Evolutionary conservation across 1,140 invertebrate species (phyloP).

Genomic region (Panagrolaimus sp.): DNA sequence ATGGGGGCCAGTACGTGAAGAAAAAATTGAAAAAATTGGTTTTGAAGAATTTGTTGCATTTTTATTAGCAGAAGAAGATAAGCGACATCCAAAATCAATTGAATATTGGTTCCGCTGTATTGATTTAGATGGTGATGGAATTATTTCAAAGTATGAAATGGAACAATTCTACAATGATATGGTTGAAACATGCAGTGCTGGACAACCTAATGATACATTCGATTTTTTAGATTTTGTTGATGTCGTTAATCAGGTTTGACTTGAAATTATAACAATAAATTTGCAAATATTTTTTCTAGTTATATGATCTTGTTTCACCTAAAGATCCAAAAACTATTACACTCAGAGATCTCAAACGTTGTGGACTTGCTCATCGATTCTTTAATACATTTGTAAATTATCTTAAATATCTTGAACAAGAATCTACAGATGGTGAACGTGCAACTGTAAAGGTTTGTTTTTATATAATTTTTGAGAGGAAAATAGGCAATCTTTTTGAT

Average conservation of each 20-base stretch:
- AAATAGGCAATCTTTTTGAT: no score
- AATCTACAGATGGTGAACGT: slow-evolving; percentile 89
- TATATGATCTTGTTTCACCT: slow-evolving; percentile 70
- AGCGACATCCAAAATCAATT: slow-evolving; percentile 77
- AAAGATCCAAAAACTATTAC: background rate
- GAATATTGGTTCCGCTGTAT: slow-evolving; percentile 66
- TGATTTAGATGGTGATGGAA: slow-evolving; percentile 96
- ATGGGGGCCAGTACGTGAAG: slow-evolving; percentile 26
- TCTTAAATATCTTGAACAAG: slow-evolving; percentile 96
- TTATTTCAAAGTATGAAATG: slow-evolving; percentile 93
- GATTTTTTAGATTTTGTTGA: slow-evolving; percentile 94
- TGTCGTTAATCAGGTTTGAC: slow-evolving; percentile 68
- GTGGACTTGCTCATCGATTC: slow-evolving; percentile 91
- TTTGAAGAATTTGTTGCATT: slow-evolving; percentile 92
- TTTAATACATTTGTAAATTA: slow-evolving; percentile 99
- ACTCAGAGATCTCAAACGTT: slow-evolving; percentile 58
- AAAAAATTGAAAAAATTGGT: slow-evolving; percentile 60
- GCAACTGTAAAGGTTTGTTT: slow-evolving; percentile 69
- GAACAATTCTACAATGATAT: slow-evolving; percentile 99
- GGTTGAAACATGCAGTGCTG: slow-evolving; percentile 74
- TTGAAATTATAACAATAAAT: slow-evolving; percentile 64
- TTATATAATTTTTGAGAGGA: no score
- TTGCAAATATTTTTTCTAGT: slow-evolving; percentile 62
- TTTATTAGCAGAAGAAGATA: slow-evolving; percentile 94
- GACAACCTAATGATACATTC: slow-evolving; percentile 92